phyloP scores from a whole-genome alignment of 1,140 invertebrate species.

The Idris sp. region DNA sequence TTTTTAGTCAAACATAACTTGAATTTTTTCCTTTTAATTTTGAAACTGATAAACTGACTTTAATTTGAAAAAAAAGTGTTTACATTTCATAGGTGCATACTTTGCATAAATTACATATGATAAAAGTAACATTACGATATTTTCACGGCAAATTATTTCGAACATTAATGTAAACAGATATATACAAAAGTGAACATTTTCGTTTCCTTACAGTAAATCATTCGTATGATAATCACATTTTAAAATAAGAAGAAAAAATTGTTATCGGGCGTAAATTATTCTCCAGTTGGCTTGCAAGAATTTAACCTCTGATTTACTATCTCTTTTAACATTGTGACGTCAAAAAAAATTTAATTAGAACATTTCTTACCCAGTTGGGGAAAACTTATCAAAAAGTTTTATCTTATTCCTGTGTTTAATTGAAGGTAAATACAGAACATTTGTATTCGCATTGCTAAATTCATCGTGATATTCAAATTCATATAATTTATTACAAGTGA shows the following conservation, averaged over 20 bases:
- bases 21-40: too few species aligned
- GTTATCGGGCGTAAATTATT: slow-evolving; percentile 17
- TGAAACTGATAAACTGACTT: too few species aligned
- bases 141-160: slow-evolving; percentile 10
- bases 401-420: too few species aligned
- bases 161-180: slow-evolving; percentile 1
- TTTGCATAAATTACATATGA: background rate
- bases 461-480: too few species aligned
- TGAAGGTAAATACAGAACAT: too few species aligned
- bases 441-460: too few species aligned
- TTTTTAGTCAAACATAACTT: slow-evolving; percentile 11
- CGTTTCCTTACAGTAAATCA: slow-evolving; percentile 13
- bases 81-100: too few species aligned
- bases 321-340: slow-evolving; percentile 20
- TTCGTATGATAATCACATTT: slow-evolving; percentile 25
- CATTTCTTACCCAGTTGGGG: slow-evolving; percentile 5
- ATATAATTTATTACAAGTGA: too few species aligned
- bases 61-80: too few species aligned
- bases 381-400: slow-evolving; percentile 14
- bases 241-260: slow-evolving; percentile 22
- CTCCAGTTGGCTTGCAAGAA: slow-evolving; percentile 5
- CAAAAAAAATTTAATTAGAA: slow-evolving; percentile 30
- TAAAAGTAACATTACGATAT: background rate
- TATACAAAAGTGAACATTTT: slow-evolving; percentile 15
- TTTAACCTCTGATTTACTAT: slow-evolving; percentile 21